A percentile compares a stretch with the other conserved stretches of the same genome.
These are phyloP conservation scores for Fulmarus glacialis DNA, from an alignment of 2,113 vertebrate species.

Conservation along the genomic window DNA sequence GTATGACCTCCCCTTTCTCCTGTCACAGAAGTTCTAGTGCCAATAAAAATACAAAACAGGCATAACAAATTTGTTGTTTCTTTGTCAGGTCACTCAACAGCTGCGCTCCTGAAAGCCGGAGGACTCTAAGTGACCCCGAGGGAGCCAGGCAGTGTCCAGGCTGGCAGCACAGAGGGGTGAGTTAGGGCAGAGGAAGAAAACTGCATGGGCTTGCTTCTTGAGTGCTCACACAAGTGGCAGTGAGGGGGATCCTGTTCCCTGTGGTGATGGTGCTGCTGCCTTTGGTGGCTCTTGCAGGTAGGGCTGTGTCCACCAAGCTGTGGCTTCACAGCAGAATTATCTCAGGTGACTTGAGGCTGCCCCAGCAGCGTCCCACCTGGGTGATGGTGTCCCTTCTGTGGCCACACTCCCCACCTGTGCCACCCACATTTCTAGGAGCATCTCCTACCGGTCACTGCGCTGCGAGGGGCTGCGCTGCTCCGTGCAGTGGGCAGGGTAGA, in stretches of 20 bases:
- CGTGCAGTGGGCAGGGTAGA: neutral
- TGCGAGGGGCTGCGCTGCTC: neutral
- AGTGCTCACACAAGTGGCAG: accelerated
- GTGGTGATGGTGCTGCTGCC: neutral
- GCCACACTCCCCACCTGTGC: accelerated
- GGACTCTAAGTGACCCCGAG: neutral
- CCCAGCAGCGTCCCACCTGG: neutral
- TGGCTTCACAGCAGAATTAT: neutral
- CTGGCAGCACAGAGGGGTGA: neutral
- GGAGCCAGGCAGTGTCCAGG: accelerated
- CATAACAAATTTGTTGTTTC: neutral
- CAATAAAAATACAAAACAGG: neutral
- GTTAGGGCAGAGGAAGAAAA: neutral
- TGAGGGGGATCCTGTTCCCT: neutral
- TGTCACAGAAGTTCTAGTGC: neutral
- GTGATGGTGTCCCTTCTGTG: neutral
- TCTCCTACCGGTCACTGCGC: neutral
- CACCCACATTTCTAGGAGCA: neutral
- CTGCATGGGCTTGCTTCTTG: accelerated
- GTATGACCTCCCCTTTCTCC: neutral
- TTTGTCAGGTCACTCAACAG: neutral
- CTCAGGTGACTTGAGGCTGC: neutral
- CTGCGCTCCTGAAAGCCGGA: neutral
- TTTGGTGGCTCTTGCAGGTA: neutral
- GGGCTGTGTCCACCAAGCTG: neutral